These are phyloP conservation scores for Thalassophryne amazonica DNA, from an alignment of 2,797 vertebrate species.

Conservation along the genomic window DNA sequence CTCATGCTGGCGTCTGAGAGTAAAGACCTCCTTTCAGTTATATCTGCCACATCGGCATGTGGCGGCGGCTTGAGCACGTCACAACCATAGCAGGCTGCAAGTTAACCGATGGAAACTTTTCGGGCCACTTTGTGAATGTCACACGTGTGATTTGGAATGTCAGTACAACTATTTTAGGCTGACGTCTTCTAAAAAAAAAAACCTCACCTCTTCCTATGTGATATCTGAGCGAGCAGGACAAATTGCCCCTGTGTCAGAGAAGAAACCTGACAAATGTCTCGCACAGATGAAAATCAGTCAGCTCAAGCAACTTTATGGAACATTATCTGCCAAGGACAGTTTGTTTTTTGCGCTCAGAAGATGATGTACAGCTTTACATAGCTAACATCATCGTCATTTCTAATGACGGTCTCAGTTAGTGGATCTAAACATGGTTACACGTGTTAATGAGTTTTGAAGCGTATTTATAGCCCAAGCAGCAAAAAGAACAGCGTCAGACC, in stretches of 20 bases:
- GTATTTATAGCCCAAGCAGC: not conserved
- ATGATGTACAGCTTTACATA: constrained; percentile 34
- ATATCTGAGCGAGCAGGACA: constrained; percentile 38
- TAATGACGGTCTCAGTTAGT: too few species aligned
- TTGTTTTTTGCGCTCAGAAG: constrained; percentile 42
- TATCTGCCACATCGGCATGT: constrained; percentile 2
- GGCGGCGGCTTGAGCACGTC: constrained; percentile 1
- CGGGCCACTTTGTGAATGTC: constrained; percentile 42
- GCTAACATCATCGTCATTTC: too few species aligned
- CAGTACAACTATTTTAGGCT: constrained; percentile 24
- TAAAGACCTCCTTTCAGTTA: constrained; percentile 58
- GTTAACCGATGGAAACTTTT: constrained; percentile 41
- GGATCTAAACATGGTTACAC: constrained; percentile 38
- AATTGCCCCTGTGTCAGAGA: constrained; percentile 42
- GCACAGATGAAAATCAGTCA: constrained; percentile 18
- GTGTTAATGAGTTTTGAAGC: constrained; percentile 20
- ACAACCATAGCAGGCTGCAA: not conserved
- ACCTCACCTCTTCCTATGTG: constrained; percentile 30
- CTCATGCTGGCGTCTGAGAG: constrained; percentile 29
- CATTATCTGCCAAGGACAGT: constrained; percentile 61
- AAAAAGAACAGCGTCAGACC: not conserved
- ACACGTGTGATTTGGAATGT: constrained; percentile 28
- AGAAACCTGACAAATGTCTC: constrained; percentile 52
- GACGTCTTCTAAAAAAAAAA: constrained; percentile 33
- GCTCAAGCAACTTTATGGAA: constrained; percentile 39